These are phyloP conservation scores for Agapornis canus DNA, from an alignment of 2,797 vertebrate species.

Conservation along the genomic window DNA sequence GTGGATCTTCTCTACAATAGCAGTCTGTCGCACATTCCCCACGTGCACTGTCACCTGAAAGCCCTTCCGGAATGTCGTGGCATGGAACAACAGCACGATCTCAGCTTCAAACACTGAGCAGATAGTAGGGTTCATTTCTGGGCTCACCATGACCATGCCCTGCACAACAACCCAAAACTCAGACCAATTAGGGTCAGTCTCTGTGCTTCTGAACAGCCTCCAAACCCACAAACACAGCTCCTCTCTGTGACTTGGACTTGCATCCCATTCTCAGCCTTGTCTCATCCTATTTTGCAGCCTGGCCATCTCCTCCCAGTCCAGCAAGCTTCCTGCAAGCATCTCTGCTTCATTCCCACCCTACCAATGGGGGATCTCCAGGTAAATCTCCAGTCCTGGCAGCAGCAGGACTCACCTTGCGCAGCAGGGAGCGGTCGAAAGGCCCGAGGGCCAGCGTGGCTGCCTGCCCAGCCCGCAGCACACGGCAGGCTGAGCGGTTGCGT, in stretches of 20 bases:
- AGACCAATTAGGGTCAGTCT: background rate
- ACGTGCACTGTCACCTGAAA: slow-evolving; percentile 98
- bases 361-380: background rate
- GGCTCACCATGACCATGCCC: slow-evolving; percentile 99
- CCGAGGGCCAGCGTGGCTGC: slow-evolving; percentile 94
- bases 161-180: slow-evolving; percentile 58
- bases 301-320: background rate
- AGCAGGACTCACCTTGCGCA: slow-evolving; percentile 87
- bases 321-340: background rate
- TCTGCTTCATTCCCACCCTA: background rate
- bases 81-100: slow-evolving; percentile 94
- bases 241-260: background rate
- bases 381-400: background rate
- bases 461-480: slow-evolving; percentile 93
- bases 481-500: slow-evolving; percentile 93
- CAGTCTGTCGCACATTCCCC: slow-evolving; percentile 95
- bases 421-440: slow-evolving; percentile 89
- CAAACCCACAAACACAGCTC: background rate
- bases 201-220: background rate
- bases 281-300: background rate
- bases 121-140: slow-evolving; percentile 96
- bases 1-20: slow-evolving; percentile 91
- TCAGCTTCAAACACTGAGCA: slow-evolving; percentile 97
- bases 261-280: background rate
- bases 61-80: slow-evolving; percentile 95